Evolutionary conservation across 2,113 vertebrate species (phyloP), one percentile per base, ranked within the genome.

Genomic region (Zapus hudsonius): DNA sequence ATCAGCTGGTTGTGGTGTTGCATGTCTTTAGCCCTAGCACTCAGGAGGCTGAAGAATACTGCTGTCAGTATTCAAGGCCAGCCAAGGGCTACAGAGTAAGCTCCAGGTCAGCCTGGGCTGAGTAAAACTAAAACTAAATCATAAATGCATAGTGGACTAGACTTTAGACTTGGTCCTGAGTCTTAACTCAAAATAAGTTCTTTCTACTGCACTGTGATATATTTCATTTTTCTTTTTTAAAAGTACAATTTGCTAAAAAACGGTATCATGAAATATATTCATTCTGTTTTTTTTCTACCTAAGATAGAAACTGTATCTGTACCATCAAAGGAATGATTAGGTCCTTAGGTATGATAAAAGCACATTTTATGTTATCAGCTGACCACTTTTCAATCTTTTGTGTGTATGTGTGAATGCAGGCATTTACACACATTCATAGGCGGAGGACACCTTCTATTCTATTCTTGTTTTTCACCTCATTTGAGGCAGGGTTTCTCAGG

Each of bases 81-180:
- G 52, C 52, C 52, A 52, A 13, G 52, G 52, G 52, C 52, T 52
- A 52, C 52, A 52, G 7, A 52, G 52, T 52, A 12, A 52, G 52
- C 16, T 52, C 7, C 52, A 52, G 52, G 16, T 52, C 47, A 47
- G 12, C 52, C 52, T 52, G 52, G 52, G 52, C 52, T 52, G 52
- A 52, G 52, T 52, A 15, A 70, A 63, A 29, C 70, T 17, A 33
- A 72, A 79, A 78, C 10, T 86, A 78, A 40, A 57, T 36, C 57
- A 84, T 72, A 83, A 93, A 84, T 64, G 25, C 85, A 80, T 36
- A 92, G 23, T 91, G 27, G 55, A 84, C n/a, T n/a, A n/a, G n/a
- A n/a, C n/a, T n/a, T n/a, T n/a, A 91, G 36, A 86, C 55, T 76
- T 63, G 33, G 84, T 74, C n/a, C 13, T 52, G 87, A 59, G 76